These are phyloP conservation scores for Ctena decussata DNA, from an alignment of 2,888 invertebrate species.

Conservation along the genomic window DNA sequence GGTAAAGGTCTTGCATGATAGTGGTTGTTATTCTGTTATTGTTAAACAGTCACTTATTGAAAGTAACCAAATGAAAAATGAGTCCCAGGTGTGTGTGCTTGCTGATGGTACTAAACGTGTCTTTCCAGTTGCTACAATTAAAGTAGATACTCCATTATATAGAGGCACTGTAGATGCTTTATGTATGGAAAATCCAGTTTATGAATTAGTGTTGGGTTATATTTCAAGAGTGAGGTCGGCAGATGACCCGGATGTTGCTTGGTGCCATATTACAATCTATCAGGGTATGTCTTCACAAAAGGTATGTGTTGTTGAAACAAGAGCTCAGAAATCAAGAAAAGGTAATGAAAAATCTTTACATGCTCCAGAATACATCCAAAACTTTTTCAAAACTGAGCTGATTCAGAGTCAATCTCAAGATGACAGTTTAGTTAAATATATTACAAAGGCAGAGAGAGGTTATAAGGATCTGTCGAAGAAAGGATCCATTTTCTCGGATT, in stretches of 20 bases:
- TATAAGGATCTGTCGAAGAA: too few relatives aligned
- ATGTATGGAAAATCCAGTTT: neutral
- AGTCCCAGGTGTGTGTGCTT: neutral
- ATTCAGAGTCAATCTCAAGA: too few relatives aligned
- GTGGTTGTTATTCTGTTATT: neutral
- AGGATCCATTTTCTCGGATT: too few relatives aligned
- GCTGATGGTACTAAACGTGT: neutral
- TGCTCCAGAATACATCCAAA: too few relatives aligned
- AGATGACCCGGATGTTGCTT: neutral
- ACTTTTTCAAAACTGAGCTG: too few relatives aligned
- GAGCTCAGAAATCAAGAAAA: neutral
- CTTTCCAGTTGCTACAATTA: neutral
- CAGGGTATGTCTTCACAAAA: neutral
- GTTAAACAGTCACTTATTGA: neutral
- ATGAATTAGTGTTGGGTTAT: neutral
- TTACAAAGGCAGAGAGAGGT: too few relatives aligned
- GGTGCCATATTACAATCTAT: neutral
- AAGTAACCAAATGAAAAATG: neutral
- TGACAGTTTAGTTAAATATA: too few relatives aligned
- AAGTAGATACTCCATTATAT: neutral
- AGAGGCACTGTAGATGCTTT: neutral
- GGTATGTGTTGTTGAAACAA: neutral
- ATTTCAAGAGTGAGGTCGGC: neutral
- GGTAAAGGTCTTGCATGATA: constrained; percentile 18
- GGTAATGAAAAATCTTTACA: too few relatives aligned